Evolutionary conservation across 2,888 invertebrate species (phyloP), one percentile per base, ranked within the genome.

Genomic region (Bombylius discolor): DNA sequence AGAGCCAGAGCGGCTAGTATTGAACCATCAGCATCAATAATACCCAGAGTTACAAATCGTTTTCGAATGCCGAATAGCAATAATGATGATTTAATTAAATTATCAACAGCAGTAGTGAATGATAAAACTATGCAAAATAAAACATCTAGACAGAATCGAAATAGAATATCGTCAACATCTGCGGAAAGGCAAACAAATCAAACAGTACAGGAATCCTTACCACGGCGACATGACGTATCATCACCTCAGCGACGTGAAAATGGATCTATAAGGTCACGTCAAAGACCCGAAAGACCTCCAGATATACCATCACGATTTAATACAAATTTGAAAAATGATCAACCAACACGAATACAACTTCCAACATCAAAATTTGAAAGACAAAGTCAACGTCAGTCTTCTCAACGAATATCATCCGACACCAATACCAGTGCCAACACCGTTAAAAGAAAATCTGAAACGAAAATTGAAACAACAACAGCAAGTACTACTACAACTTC

Each of bases 301-400:
- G 4, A 8, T 11, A 42, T 11, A 42, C 8, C 8, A 11, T 42
- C 39, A 11, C 8, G 39, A 42, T 42, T 11, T 4, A 42, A 11
- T 42, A 11, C 4, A 4, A 42, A 8, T 11, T 45, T 36, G 5
- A 55, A 44, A 14, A 50, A 42, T 33, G 61, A 64, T 46, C 56
- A 64, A 49, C 62, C 63, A 23, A 62, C 58, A 13, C 60, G 58
- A 58, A 57, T 63, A 49, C 60, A 62, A 56, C 49, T 61, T 3
- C 59, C 62, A 7, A 59, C 61, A 1, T 36, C 58, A 2, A 58
- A 31, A 49, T 46, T 58, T 5, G 63, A 63, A 31, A 55, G 61
- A 36, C 57, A 46, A 9, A 59, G 32, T 49, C 48, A 56, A n/a
- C 31, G 49, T 23, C 49, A 52, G 5, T 11, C 49, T 46, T 11